Percentiles rank a stretch among this genome's conserved stretches.
Conservation (phyloP, 2,797 vertebrate species). For the Falco berigora region DNA sequence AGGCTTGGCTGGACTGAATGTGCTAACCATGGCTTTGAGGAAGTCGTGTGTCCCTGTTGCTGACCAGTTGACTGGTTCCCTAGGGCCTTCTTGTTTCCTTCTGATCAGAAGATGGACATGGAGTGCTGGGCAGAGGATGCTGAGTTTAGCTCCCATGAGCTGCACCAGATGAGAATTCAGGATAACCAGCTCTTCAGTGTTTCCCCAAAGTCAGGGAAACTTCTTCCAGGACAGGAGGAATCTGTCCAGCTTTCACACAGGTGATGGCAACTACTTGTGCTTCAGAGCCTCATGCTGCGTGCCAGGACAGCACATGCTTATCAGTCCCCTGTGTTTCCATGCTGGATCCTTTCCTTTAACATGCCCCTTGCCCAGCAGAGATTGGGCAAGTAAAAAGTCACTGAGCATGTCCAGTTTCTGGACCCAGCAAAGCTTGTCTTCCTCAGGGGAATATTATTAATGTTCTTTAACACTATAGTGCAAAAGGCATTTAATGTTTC, state of each 20-base stretch:
- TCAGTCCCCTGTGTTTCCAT: neutral
- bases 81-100: slow-evolving; percentile 90
- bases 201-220: slow-evolving; percentile 79
- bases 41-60: neutral
- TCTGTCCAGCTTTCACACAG: slow-evolving; percentile 84
- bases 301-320: neutral
- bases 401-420: neutral
- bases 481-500: neutral
- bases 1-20: neutral
- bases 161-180: slow-evolving; percentile 84
- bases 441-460: neutral
- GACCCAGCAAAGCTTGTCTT: neutral
- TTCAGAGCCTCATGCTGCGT: neutral
- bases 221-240: slow-evolving; percentile 81
- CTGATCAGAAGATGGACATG: slow-evolving; percentile 85
- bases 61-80: neutral
- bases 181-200: slow-evolving; percentile 83
- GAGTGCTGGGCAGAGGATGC: slow-evolving; percentile 83
- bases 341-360: neutral
- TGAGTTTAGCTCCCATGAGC: slow-evolving; percentile 77
- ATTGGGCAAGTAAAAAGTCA: neutral
- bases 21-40: neutral
- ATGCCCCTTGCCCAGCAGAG: neutral
- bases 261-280: slow-evolving; percentile 55
- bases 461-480: neutral